These are phyloP conservation scores for Musca domestica DNA, from an alignment of 1,140 invertebrate species.

Conservation along the genomic window DNA sequence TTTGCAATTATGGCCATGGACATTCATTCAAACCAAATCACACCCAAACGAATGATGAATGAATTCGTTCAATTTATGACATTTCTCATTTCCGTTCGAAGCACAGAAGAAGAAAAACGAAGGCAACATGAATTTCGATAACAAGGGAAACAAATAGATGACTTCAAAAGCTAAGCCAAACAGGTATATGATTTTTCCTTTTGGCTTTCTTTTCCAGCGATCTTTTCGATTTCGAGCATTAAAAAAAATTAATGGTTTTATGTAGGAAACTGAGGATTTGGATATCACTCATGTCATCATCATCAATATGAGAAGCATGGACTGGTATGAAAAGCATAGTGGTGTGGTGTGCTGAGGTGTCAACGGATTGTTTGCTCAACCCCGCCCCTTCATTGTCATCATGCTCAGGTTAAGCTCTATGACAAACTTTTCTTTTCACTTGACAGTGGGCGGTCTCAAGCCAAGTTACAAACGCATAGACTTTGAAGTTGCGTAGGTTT, in stretches of 20 bases:
- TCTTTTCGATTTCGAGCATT: too few species aligned
- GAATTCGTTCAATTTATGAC: slow-evolving; percentile 52
- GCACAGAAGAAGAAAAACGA: background rate
- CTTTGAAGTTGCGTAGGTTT: slow-evolving; percentile 11
- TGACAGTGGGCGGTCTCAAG: slow-evolving; percentile 6
- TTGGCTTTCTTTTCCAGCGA: too few species aligned
- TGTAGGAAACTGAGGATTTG: too few species aligned
- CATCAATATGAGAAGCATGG: too few species aligned
- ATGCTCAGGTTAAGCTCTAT: too few species aligned
- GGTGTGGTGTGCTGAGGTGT: too few species aligned
- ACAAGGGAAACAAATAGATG: slow-evolving; percentile 2
- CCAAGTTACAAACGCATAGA: background rate
- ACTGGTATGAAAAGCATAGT: too few species aligned
- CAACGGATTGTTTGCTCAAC: too few species aligned
- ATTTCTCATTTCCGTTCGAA: slow-evolving; percentile 53
- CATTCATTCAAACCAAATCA: background rate
- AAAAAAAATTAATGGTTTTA: too few species aligned
- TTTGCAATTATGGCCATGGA: background rate
- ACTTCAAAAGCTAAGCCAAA: background rate
- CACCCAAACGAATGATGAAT: slow-evolving; percentile 47
- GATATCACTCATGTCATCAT: too few species aligned
- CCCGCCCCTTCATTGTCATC: too few species aligned
- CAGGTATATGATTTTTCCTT: background rate
- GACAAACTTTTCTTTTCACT: background rate
- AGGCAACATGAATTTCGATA: background rate